A percentile compares a stretch with the other conserved stretches of the same genome.
Conservation (phyloP, 2,888 invertebrate species). For the Oxycera nigricornis region DNA sequence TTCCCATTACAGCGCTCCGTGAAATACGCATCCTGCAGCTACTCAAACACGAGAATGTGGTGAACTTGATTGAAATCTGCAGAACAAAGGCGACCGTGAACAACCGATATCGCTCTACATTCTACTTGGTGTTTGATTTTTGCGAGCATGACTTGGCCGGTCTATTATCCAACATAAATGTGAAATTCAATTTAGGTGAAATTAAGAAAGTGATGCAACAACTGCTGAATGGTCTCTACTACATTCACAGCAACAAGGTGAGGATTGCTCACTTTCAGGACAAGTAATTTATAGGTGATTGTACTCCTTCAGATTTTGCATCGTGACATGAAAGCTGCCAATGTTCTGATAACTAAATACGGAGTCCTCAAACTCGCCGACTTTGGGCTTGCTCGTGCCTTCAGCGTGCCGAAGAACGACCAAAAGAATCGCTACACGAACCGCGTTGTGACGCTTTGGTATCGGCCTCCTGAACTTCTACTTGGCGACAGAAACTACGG, state of each 20-base stretch:
- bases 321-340: slow-evolving; percentile 99
- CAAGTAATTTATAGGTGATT: neutral
- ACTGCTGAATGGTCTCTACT: slow-evolving; percentile 85
- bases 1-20: slow-evolving; percentile 96
- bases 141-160: slow-evolving; percentile 99
- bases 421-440: slow-evolving; percentile 94
- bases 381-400: slow-evolving; percentile 95
- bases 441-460: slow-evolving; percentile 97
- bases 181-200: slow-evolving; percentile 95
- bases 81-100: slow-evolving; percentile 80
- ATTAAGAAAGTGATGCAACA: slow-evolving; percentile 95
- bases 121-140: slow-evolving; percentile 95
- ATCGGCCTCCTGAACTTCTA: slow-evolving; percentile 72
- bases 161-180: slow-evolving; percentile 90
- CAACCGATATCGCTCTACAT: slow-evolving; percentile 61
- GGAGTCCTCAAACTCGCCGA: slow-evolving; percentile 95
- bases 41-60: slow-evolving; percentile 95
- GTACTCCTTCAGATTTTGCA: slow-evolving; percentile 72
- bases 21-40: slow-evolving; percentile 96
- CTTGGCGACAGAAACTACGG: slow-evolving; percentile 93
- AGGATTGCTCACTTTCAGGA: slow-evolving; percentile 43
- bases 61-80: slow-evolving; percentile 96
- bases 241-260: slow-evolving; percentile 93
- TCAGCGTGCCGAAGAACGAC: slow-evolving; percentile 86
- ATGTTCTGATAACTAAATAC: slow-evolving; percentile 94